Percentiles rank a stretch among this genome's conserved stretches.
phyloP scores from a whole-genome alignment of 2,888 invertebrate genomes.

The Ichneumon xanthorius region DNA sequence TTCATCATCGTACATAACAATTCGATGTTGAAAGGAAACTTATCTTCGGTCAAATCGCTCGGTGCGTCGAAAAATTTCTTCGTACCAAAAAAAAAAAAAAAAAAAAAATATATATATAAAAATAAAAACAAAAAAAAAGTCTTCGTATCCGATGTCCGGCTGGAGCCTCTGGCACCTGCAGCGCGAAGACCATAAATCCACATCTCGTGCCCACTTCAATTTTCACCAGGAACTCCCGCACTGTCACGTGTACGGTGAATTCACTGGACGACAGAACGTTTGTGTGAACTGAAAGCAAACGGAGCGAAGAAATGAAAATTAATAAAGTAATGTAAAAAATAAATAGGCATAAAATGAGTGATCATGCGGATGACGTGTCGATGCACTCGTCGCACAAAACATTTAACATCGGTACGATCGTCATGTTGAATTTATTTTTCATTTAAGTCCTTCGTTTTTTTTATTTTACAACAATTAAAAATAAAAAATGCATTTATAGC shows the following conservation, averaged over 20 bases:
- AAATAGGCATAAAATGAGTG: constrained; percentile 17
- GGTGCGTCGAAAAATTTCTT: constrained; percentile 35
- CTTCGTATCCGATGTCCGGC: constrained; percentile 32
- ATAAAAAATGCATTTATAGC: neutral
- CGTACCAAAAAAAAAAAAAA: constrained; percentile 3
- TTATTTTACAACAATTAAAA: neutral
- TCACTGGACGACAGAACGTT: constrained; percentile 15
- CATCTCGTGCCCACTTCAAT: constrained; percentile 9
- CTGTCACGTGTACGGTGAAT: constrained; percentile 46
- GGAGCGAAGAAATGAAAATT: neutral
- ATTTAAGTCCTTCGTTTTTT: neutral
- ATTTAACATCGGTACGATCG: constrained; percentile 10
- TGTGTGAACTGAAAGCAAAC: constrained; percentile 47
- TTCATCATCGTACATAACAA: constrained; percentile 24
- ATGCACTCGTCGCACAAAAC: constrained; percentile 33
- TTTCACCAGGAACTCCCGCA: constrained; percentile 48
- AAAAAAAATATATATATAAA: neutral
- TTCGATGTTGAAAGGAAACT: constrained; percentile 35
- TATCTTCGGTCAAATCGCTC: constrained; percentile 57
- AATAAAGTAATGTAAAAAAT: constrained; percentile 4
- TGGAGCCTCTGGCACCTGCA: constrained; percentile 26
- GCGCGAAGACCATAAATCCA: constrained; percentile 24
- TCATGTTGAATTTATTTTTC: neutral
- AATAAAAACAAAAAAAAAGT: neutral
- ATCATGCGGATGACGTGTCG: neutral